Evolutionary conservation across 1,140 invertebrate genomes (phyloP), one percentile per base, ranked within the genome.

Genomic region (Agrypnia vestita): DNA sequence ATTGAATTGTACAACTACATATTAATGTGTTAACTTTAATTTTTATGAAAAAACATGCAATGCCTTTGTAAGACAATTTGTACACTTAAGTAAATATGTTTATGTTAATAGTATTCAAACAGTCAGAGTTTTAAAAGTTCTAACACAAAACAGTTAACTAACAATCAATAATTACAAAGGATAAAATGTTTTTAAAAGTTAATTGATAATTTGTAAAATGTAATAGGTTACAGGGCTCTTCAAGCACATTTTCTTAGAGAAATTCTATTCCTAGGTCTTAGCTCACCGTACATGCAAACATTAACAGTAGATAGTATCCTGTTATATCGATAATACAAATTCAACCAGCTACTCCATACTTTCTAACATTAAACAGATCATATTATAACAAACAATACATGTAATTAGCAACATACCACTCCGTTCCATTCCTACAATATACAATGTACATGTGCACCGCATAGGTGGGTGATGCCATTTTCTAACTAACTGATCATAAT

Each of bases 71-170:
- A 73, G 69, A 55, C 69, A 73, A 69, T 73, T 73, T 73, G 69
- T 73, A 73, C 69, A 73, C 69, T 55, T 73, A 71, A 4, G 67
- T 71, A 53, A 35, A 71, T 71, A 71, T 35, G 25, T 35, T 53
- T 73, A 73, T 73, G 47, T 73, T 73, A 73, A 73, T 73, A 73
- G 61, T 64, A 64, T 64, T 64, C 61, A 71, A 71, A 71, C 67
- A 71, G 69, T 73, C 69, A 73, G 69, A 73, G 69, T 51, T 73
- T 53, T 25, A 73, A 73, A 73, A 55, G 51, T 55, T 53, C 49
- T 55, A 53, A 25, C 69, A 73, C 69, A 73, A 53, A 55, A 73
- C 47, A 73, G 53, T 53, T n/a, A 69, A 69, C 69, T 73, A 73
- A 73, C 69, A 21, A 73, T 55, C 69, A 43, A 46, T 35, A 35